phyloP scores from a whole-genome alignment of 2,113 vertebrate genomes.

The Ptyas mucosa region DNA sequence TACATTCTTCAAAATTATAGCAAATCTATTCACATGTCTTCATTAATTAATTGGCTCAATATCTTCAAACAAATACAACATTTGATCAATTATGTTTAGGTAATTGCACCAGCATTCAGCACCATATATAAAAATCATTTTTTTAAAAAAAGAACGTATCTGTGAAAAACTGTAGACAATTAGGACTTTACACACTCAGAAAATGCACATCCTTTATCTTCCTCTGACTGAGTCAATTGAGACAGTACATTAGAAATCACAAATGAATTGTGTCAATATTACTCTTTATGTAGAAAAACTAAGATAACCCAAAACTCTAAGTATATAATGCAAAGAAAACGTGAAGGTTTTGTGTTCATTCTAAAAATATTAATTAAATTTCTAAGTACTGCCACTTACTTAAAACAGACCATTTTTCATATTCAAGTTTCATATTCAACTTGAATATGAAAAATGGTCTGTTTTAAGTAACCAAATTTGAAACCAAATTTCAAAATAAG shows the following conservation, averaged over 20 bases:
- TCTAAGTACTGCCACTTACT: background rate
- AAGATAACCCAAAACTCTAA: background rate
- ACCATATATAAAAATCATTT: background rate
- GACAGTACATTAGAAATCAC: background rate
- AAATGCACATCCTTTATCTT: background rate
- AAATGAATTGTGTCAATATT: background rate
- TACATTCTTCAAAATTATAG: slow-evolving; percentile 15
- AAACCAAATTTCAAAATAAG: background rate
- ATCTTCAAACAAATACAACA: slow-evolving; percentile 1
- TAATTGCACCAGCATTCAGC: background rate
- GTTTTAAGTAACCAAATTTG: too few relatives aligned
- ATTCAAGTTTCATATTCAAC: too few relatives aligned
- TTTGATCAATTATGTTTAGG: background rate
- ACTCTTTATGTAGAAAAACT: background rate
- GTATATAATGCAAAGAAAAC: background rate
- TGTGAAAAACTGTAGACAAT: background rate
- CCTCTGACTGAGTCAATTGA: background rate
- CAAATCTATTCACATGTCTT: slow-evolving; percentile 7
- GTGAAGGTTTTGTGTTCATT: background rate
- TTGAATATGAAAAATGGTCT: too few relatives aligned
- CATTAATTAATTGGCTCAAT: slow-evolving; percentile 17
- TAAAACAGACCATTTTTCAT: background rate
- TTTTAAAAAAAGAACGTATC: background rate
- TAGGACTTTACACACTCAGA: background rate
- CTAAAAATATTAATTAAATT: background rate